Conservation (phyloP, 2,113 vertebrate species). For the Orcinus orca region DNA sequence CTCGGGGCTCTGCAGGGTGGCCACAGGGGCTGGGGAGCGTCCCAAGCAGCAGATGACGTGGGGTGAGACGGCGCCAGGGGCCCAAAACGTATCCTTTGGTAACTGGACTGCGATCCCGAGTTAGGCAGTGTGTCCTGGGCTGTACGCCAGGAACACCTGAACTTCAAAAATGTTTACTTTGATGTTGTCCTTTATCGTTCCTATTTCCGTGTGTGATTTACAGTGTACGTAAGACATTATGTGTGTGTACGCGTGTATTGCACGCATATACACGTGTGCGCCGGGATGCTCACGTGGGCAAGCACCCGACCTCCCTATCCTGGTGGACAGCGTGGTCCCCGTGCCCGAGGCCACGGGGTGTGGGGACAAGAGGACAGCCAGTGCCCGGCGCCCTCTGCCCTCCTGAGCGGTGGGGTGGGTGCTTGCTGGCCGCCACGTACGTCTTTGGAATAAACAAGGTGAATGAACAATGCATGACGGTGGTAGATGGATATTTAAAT, state of each 20-base stretch:
- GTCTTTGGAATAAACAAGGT: neutral
- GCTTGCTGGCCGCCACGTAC: neutral
- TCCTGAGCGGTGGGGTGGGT: rapidly evolving
- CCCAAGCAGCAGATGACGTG: neutral
- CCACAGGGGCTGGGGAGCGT: no score
- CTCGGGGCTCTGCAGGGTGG: neutral
- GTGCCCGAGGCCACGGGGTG: neutral
- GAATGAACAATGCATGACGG: neutral
- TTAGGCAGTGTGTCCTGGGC: neutral
- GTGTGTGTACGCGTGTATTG: neutral
- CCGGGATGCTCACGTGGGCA: neutral
- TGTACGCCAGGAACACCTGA: neutral
- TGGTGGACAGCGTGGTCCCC: neutral
- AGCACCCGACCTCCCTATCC: neutral
- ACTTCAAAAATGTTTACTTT: neutral
- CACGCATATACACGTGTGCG: neutral
- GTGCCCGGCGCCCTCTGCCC: neutral
- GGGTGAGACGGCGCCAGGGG: neutral
- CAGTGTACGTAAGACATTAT: neutral
- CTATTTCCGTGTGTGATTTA: neutral
- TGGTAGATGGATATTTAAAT: neutral
- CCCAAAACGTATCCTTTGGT: neutral
- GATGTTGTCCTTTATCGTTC: neutral
- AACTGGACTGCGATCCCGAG: neutral
- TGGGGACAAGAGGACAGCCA: neutral